Conservation (phyloP, 2,888 invertebrate species). For the Pollenia griseotomentosa region DNA sequence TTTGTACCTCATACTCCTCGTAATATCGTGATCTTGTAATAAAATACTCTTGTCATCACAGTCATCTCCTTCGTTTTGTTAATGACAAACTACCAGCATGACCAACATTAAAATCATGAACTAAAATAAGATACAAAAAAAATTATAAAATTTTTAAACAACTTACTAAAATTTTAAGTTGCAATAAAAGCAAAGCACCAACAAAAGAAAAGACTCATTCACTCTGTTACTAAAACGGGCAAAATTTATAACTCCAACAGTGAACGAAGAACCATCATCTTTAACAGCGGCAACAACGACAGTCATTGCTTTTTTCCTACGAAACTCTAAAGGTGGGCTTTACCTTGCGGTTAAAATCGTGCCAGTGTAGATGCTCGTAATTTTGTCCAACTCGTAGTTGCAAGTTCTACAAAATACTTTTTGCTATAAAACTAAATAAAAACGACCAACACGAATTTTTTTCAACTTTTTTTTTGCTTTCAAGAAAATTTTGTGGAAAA, state of each 20-base stretch:
- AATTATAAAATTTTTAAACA: constrained; percentile 57
- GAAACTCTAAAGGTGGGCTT: constrained; percentile 64
- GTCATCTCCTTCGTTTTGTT: constrained; percentile 69
- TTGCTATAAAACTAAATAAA: neutral
- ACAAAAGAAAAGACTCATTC: constrained; percentile 23
- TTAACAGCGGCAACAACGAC: constrained; percentile 7
- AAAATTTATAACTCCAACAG: constrained; percentile 50
- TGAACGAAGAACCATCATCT: constrained; percentile 38
- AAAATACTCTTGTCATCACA: constrained; percentile 72
- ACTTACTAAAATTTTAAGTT: constrained; percentile 60
- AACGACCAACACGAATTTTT: constrained; percentile 53
- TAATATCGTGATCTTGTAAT: constrained; percentile 72
- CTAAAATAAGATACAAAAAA: neutral
- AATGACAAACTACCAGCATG: constrained; percentile 72
- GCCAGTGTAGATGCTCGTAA: constrained; percentile 62
- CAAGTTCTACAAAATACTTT: constrained; percentile 20
- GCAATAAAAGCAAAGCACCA: constrained; percentile 19
- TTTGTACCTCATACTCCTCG: constrained; percentile 36
- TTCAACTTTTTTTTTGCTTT: neutral
- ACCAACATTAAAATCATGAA: constrained; percentile 68
- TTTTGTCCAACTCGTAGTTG: constrained; percentile 46
- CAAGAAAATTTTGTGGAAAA: constrained; percentile 40
- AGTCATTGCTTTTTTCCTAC: constrained; percentile 38
- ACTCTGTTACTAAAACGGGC: constrained; percentile 25
- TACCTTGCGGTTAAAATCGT: constrained; percentile 70